A percentile compares a stretch with the other conserved stretches of the same genome.
These are phyloP conservation scores for Lucilia cuprina DNA, from an alignment of 1,140 invertebrate species.

Conservation along the genomic window DNA sequence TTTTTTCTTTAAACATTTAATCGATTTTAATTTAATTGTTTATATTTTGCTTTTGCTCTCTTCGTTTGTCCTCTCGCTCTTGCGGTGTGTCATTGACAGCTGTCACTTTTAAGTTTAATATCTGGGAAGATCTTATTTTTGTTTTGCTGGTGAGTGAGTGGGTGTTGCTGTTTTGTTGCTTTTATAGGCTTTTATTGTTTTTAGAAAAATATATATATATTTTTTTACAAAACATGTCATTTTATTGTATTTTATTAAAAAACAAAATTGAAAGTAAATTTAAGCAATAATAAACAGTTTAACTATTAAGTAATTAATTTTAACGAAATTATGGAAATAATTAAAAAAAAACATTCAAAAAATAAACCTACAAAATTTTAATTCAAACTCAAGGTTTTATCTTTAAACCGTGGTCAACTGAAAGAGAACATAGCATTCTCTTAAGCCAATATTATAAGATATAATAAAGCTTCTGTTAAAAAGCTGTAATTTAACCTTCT, in stretches of 20 bases:
- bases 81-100: background rate
- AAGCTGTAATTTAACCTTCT: too few species aligned
- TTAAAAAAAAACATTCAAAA: background rate
- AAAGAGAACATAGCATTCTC: too few species aligned
- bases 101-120: background rate
- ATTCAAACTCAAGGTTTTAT: too few species aligned
- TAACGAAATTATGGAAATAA: background rate
- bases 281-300: background rate
- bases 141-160: background rate
- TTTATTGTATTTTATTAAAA: background rate
- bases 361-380: too few species aligned
- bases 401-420: too few species aligned
- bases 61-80: background rate
- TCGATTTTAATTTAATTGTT: slow-evolving; percentile 18
- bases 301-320: background rate
- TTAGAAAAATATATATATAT: background rate
- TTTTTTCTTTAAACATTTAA: background rate
- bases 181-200: background rate
- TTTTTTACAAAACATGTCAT: background rate
- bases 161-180: background rate
- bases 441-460: too few species aligned
- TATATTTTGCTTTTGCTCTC: background rate
- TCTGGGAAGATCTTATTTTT: background rate
- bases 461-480: too few species aligned
- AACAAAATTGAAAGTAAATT: background rate